Conservation (phyloP, 2,888 invertebrate species). For the Diogma glabrata region DNA sequence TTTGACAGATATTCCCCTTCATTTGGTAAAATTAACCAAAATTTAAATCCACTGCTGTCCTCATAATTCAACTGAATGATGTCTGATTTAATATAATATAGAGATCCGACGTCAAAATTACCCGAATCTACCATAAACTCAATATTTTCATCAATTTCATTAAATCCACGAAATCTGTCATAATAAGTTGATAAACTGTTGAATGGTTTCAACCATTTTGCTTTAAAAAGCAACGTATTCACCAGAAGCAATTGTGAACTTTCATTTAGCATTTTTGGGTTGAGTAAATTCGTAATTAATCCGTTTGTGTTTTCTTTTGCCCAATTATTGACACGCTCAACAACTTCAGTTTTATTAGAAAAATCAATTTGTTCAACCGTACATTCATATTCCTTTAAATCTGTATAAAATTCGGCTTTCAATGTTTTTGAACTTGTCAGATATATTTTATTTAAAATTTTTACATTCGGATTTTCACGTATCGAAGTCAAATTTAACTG, state of each 20-base stretch:
- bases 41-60: conserved; percentile 1
- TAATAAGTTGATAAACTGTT: too few species aligned
- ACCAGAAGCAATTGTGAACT: not conserved
- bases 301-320: not conserved
- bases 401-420: not conserved
- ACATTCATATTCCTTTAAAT: not conserved
- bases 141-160: not conserved
- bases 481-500: not conserved
- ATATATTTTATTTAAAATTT: not conserved
- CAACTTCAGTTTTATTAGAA: not conserved
- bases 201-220: not conserved
- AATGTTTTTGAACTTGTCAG: not conserved
- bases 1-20: not conserved
- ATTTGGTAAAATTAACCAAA: conserved; percentile 6
- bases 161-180: not conserved
- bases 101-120: not conserved
- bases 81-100: not conserved
- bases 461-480: not conserved
- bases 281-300: not conserved
- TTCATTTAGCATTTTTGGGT: not conserved
- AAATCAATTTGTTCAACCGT: not conserved
- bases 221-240: conserved; percentile 1
- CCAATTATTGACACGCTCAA: not conserved
- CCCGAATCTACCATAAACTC: conserved; percentile 2
- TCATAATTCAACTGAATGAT: not conserved